Evolutionary conservation across 2,888 invertebrate genomes (phyloP), one percentile per base, ranked within the genome.

Genomic region (Nomada lathburiana): DNA sequence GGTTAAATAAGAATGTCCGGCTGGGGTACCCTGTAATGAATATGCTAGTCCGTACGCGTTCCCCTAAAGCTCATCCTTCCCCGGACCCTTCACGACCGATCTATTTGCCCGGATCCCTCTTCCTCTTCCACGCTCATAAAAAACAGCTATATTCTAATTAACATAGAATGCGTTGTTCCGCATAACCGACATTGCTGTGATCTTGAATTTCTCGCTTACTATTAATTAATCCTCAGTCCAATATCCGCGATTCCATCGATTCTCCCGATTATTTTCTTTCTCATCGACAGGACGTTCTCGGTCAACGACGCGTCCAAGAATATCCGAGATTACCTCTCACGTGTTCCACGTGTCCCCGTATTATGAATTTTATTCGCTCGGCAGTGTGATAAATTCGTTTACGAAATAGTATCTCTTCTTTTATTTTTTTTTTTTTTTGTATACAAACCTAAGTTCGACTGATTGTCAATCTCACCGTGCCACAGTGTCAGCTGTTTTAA

Each of bases 41-140:
- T 92, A 92, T 92, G 86, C 90, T 87, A 91, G 90, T 89, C 65
- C 70, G 88, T 85, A 86, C 83, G 80, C 85, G 86, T 86, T 86
- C 84, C 89, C 88, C 82, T 53, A 72, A 59, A 69, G 68, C 87
- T 86, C 86, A 81, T 83, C 84, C 75, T 84, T 84, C 76, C 81
- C 77, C 78, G 76, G 80, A 82, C 83, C 82, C 80, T 78, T 80
- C 80, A 74, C 80, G 80, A 80, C 73, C 89, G 88, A 88, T 89
- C 90, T 64, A 82, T 82, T 36, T 82, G 80, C 80, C 86, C 80
- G 88, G 91, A 89, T 92, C 93, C 93, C 93, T 93, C 92, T 93
- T 94, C 93, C 93, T 93, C 93, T 93, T 93, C 92, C 93, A 93
- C 94, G 93, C 93, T 93, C 93, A 93, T 93, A 93, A 93, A 94